Evolutionary conservation across 2,888 invertebrate genomes (phyloP).

Genomic region (Lepas anatifera): DNA sequence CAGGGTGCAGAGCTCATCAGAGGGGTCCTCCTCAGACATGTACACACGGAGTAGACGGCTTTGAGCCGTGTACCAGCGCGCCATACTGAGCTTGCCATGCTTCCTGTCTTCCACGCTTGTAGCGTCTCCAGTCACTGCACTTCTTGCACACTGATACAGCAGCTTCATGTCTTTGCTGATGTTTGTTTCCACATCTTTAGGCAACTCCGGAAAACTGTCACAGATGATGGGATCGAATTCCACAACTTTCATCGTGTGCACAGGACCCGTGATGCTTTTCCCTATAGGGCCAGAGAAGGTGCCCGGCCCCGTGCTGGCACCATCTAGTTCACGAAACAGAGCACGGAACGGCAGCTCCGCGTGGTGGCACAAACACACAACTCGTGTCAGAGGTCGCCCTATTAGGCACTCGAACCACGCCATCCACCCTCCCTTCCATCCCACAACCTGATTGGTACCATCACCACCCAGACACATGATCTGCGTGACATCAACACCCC

Average conservation of each 20-base stretch:
- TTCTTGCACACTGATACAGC: not conserved
- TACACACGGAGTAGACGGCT: not conserved
- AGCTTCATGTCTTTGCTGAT: not conserved
- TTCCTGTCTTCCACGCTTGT: too few species aligned
- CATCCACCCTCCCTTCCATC: not conserved
- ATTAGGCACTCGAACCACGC: not conserved
- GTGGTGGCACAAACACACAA: not conserved
- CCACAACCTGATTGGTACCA: not conserved
- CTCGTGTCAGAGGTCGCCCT: not conserved
- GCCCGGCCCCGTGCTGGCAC: not conserved
- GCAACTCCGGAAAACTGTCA: not conserved
- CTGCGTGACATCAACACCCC: not conserved
- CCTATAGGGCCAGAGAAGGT: not conserved
- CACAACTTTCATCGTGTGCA: not conserved
- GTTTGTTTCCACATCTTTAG: not conserved
- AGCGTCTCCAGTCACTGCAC: not conserved
- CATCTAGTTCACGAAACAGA: not conserved
- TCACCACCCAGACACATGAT: too few species aligned
- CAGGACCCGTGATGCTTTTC: not conserved
- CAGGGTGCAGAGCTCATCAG: too few species aligned
- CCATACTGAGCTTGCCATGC: too few species aligned
- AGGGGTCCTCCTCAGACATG: not conserved
- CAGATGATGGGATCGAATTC: not conserved
- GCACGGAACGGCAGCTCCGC: not conserved
- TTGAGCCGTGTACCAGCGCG: too few species aligned